Percentiles rank a stretch among this genome's conserved stretches.
Evolutionary conservation across 2,797 vertebrate species (phyloP).

Genomic region (Poecilia velifera): DNA sequence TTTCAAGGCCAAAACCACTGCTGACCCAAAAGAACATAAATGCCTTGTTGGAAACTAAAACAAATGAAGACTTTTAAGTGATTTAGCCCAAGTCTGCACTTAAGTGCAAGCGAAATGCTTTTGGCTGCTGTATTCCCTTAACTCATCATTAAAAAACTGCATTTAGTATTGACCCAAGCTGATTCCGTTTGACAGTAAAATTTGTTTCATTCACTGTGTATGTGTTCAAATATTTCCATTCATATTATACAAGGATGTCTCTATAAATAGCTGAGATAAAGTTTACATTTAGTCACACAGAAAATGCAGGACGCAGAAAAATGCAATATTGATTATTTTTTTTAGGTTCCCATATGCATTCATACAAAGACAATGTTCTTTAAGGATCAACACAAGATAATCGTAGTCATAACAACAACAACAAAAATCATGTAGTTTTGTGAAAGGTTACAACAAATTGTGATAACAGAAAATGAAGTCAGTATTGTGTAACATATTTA

Average conservation of each 20-base stretch:
- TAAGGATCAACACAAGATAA: constrained; percentile 9
- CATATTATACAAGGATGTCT: not conserved
- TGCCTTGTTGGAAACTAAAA: not conserved
- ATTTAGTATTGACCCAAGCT: not conserved
- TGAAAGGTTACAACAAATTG: constrained; percentile 21
- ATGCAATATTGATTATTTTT: not conserved
- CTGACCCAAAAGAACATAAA: not conserved
- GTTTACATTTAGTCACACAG: constrained; percentile 15
- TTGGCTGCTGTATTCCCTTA: not conserved
- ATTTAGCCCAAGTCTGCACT: not conserved
- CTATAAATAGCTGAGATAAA: constrained; percentile 17
- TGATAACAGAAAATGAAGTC: constrained; percentile 21
- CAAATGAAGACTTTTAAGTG: not conserved
- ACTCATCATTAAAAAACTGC: not conserved
- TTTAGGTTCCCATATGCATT: constrained; percentile 19
- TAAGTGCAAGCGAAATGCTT: not conserved
- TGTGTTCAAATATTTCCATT: constrained; percentile 6
- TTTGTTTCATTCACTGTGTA: not conserved
- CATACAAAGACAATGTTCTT: constrained; percentile 4
- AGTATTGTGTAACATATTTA: constrained; percentile 22
- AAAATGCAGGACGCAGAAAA: constrained; percentile 25
- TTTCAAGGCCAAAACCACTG: not conserved
- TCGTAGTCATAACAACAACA: constrained; percentile 12
- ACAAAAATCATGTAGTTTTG: constrained; percentile 8
- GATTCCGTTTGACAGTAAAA: not conserved